Evolutionary conservation across 1,140 invertebrate genomes (phyloP), one percentile per base, ranked within the genome.

Genomic region (Aphelenchoides besseyi): DNA sequence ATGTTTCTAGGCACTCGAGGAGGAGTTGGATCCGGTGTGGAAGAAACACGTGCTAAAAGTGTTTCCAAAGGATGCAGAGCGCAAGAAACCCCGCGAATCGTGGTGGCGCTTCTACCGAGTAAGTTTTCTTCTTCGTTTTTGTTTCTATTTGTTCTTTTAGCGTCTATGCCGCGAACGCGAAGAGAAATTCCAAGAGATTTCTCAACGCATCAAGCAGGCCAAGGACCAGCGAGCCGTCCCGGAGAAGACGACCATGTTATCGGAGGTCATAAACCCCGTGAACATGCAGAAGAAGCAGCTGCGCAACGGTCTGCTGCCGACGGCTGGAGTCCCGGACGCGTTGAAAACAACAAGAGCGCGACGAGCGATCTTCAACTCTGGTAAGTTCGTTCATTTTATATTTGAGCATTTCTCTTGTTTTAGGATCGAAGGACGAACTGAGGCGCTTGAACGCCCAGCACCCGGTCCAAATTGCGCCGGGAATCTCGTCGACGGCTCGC

Each of bases 91-190:
- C 30, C 16, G 63, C 30, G 8, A 66, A 59, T 8, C 63, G 30
- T 41, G 48, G 33, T 66, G 30, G 12, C 12, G 12, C 28, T 37
- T 12, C 36, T 66, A 36, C 3, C 16, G 16, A 1, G 63, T 66
- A 53, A 66, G 63, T 64, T 66, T 36, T n/a, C 59, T 2, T 52
- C 30, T 61, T 66, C 9, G 23, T 33, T 66, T 66, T 30, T 18
- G 18, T 3, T n/a, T 35, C 18, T 33, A 37, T 33, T 66, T 2
- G 16, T 63, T 53, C 0, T 66, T 66, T 66, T 32, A 66, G 63
- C 63, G 63, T 16, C 32, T 66, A 1, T 36, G 36, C 63, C 30
- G 28, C 2, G 63, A 66, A 53, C 63, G 63, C n/a, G 63, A 66
- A 53, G 63, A 33, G 16, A 33, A 37, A 29, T 3, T 66, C 28